These are phyloP conservation scores for Drosophila ananassae DNA, from an alignment of 1,140 invertebrate species.

Conservation along the genomic window DNA sequence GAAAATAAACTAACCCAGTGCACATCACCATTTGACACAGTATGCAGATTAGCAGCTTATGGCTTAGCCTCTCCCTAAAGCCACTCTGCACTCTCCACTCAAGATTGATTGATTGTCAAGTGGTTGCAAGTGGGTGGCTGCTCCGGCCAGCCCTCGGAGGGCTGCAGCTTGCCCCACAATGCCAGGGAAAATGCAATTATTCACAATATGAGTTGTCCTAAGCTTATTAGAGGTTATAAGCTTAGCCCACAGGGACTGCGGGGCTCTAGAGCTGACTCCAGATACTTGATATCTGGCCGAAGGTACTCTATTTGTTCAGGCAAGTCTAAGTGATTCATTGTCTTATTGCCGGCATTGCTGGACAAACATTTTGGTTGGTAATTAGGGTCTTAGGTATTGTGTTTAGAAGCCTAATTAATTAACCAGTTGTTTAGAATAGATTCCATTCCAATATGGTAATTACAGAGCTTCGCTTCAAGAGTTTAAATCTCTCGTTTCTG, in stretches of 20 bases:
- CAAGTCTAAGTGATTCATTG: neutral
- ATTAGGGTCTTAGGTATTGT: neutral
- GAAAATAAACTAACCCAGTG: constrained; percentile 54
- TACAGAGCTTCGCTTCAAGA: neutral
- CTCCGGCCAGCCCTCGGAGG: neutral
- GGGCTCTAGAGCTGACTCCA: neutral
- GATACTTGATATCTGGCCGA: constrained; percentile 19
- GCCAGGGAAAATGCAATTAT: constrained; percentile 44
- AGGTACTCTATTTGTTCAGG: constrained; percentile 10
- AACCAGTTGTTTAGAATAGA: neutral
- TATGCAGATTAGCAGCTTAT: constrained; percentile 80
- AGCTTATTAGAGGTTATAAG: constrained; percentile 52
- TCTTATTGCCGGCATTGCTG: neutral
- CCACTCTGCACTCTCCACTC: constrained; percentile 38
- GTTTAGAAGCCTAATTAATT: neutral
- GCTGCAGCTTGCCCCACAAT: constrained; percentile 6
- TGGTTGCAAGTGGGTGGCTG: constrained; percentile 26
- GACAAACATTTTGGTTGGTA: neutral
- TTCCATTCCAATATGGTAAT: neutral
- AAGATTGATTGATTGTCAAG: constrained; percentile 78
- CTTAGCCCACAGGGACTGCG: constrained; percentile 17
- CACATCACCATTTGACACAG: constrained; percentile 67
- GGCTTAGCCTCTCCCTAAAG: constrained; percentile 16
- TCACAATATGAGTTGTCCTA: constrained; percentile 43
- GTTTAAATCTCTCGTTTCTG: constrained; percentile 48